These are phyloP conservation scores for Embiotoca jacksoni DNA, from an alignment of 2,113 vertebrate genomes.

Conservation along the genomic window DNA sequence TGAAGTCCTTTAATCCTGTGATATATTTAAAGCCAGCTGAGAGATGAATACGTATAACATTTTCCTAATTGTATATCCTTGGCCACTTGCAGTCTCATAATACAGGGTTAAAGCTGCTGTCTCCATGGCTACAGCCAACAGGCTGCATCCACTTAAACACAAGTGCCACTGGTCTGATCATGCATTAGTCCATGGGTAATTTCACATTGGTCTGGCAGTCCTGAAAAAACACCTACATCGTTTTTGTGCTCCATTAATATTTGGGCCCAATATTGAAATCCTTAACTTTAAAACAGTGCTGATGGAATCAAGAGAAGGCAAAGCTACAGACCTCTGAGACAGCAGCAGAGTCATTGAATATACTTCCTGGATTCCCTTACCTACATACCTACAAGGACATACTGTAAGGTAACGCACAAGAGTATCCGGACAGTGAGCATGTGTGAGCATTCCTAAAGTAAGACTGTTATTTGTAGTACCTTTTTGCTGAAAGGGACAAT, in stretches of 20 bases:
- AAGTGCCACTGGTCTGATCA: slow-evolving; percentile 69
- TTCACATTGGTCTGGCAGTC: slow-evolving; percentile 59
- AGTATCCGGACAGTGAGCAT: slow-evolving; percentile 9
- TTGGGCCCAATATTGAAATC: slow-evolving; percentile 17
- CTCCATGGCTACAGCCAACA: slow-evolving; percentile 75
- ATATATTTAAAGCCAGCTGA: slow-evolving; percentile 24
- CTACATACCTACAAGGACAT: slow-evolving; percentile 1
- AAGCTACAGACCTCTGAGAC: slow-evolving; percentile 3
- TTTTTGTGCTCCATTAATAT: slow-evolving; percentile 54
- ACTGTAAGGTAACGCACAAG: slow-evolving; percentile 30
- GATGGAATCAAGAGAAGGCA: slow-evolving; percentile 42
- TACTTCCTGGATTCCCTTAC: slow-evolving; percentile 20
- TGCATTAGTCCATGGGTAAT: slow-evolving; percentile 72
- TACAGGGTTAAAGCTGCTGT: slow-evolving; percentile 67
- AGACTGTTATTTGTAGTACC: background rate
- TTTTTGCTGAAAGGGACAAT: slow-evolving; percentile 30
- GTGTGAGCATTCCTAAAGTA: slow-evolving; percentile 23
- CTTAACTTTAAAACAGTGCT: slow-evolving; percentile 39
- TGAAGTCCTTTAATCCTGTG: slow-evolving; percentile 36
- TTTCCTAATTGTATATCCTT: slow-evolving; percentile 56
- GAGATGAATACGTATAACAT: slow-evolving; percentile 36
- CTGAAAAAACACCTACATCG: slow-evolving; percentile 60
- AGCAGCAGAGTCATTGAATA: slow-evolving; percentile 13
- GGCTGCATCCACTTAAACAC: slow-evolving; percentile 72
- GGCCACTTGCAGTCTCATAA: slow-evolving; percentile 53